phyloP scores from a whole-genome alignment of 2,113 vertebrate genomes.

The Triplophysa siluroides region DNA sequence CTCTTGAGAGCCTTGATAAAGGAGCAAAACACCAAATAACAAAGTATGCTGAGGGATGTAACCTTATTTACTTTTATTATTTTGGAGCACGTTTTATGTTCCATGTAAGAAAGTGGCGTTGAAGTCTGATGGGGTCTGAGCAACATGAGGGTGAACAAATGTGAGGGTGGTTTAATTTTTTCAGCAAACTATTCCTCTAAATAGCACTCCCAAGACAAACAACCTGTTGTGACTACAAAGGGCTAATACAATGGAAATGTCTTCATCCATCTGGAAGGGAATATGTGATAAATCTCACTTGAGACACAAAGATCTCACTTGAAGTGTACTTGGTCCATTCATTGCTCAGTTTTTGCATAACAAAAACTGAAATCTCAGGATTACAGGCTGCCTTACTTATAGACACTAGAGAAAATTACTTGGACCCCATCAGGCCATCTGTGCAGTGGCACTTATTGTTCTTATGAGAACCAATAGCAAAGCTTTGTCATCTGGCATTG shows the following conservation, averaged over 20 bases:
- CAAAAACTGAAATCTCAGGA: background rate
- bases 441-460: conserved; percentile 26
- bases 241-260: background rate
- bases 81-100: too few species aligned
- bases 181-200: background rate
- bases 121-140: too few species aligned
- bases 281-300: background rate
- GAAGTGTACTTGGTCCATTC: background rate
- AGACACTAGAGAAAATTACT: background rate
- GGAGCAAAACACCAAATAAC: background rate
- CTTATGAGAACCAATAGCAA: conserved; percentile 31
- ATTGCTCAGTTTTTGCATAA: background rate
- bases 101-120: too few species aligned
- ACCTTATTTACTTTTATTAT: background rate
- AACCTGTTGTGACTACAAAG: background rate
- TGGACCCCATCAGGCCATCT: conserved; percentile 23
- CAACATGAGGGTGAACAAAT: too few species aligned
- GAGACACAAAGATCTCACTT: background rate
- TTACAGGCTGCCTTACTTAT: background rate
- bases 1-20: background rate
- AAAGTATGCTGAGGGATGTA: background rate
- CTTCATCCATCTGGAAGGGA: background rate
- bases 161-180: too few species aligned
- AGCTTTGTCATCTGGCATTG: conserved; percentile 1
- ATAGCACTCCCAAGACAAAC: background rate